Conservation (phyloP, 2,113 vertebrate genomes). For the Tretioscincus oriximinensis region DNA sequence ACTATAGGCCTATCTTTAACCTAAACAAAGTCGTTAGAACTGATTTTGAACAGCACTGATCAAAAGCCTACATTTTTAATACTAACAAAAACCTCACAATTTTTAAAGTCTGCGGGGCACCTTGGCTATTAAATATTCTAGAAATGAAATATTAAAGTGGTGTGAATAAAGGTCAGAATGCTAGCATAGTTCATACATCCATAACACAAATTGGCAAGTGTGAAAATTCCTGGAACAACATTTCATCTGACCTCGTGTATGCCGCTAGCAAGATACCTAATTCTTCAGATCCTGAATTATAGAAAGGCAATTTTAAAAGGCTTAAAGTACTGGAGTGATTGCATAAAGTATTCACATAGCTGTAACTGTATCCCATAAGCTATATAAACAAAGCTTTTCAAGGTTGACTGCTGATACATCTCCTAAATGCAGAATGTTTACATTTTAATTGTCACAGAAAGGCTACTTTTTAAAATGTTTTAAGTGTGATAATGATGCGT, state of each 20-base stretch:
- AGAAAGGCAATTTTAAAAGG: conserved; percentile 19
- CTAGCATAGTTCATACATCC: not conserved
- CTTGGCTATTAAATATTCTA: not conserved
- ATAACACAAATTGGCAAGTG: conserved; percentile 16
- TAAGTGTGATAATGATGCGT: not conserved
- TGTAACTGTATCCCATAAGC: not conserved
- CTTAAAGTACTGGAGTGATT: not conserved
- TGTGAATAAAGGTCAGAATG: not conserved
- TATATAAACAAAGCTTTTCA: conserved; percentile 31
- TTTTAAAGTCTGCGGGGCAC: not conserved
- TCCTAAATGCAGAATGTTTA: conserved; percentile 29
- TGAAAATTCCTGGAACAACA: conserved; percentile 23
- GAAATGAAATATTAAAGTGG: conserved; percentile 14
- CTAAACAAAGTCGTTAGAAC: not conserved
- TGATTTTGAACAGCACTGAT: conserved; percentile 1
- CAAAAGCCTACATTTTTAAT: conserved; percentile 13
- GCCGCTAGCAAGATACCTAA: conserved; percentile 1
- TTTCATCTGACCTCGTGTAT: conserved; percentile 3
- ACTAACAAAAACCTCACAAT: not conserved
- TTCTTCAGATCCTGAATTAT: conserved; percentile 22
- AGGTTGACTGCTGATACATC: conserved; percentile 30
- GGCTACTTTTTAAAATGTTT: not conserved
- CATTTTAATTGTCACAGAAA: conserved; percentile 39
- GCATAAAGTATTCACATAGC: not conserved
- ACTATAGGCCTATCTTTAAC: too few species aligned